Evolutionary conservation across 1,140 invertebrate species (phyloP), one percentile per base, ranked within the genome.

Genomic region (Diprion similis): DNA sequence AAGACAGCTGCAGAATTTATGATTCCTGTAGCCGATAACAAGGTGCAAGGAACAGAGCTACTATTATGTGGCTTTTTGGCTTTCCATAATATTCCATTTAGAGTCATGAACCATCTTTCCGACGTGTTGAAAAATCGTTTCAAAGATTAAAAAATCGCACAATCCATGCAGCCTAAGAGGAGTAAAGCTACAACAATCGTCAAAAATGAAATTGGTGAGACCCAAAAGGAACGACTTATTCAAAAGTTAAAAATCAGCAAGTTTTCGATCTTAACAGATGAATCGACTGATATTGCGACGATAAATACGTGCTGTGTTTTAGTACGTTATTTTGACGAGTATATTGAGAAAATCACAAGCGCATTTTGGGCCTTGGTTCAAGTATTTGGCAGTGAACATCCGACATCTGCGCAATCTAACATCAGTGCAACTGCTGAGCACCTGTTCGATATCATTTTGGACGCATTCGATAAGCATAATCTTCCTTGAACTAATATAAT

Each of bases 401-500:
- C 47, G 68, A 70, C 37, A n/a, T n/a, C 17, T n/a, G 9, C 68
- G 17, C 68, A 10, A 24, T n/a, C 68, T 15, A 51, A 76, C 48
- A 72, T 72, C 71, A 71, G 74, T 37, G 80, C 78, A 45, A 78
- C 76, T 13, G 78, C 70, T 66, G 72, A 70, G 65, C 69, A 72
- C 59, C 64, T 80, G 17, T 80, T 74, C 70, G 11, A 74, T n/a
- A 70, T 65, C 46, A 67, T 80, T 9, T 72, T 74, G 15, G 70
- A 59, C 19, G 70, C 69, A 10, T 81, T 87, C 65, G 65, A 81
- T 65, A 71, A 77, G 13, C 19, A 75, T 66, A 71, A 77, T 7
- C 78, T 87, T 69, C 83, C 82, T 19, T 47, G 78, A 11, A 68
- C 80, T n/a, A 87, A 88, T 76, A 75, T 85, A 11, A 79, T 86